Percentiles rank a stretch among this genome's conserved stretches.
Conservation (phyloP, 1,140 invertebrate species). For the Ladona fulva region DNA sequence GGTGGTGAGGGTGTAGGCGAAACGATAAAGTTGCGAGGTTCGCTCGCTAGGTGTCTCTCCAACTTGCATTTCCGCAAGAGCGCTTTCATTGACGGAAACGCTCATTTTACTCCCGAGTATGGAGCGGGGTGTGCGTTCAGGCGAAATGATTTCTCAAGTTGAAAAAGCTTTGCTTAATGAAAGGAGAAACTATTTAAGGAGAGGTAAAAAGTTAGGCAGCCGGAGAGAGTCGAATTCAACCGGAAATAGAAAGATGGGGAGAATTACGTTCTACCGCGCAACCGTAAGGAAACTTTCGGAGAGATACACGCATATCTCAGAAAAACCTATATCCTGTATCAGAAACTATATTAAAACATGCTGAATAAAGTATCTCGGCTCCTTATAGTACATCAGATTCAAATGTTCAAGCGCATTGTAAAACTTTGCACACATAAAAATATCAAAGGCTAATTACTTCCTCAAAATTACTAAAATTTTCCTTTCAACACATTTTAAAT, state of each 20-base stretch:
- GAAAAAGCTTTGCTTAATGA: conserved; percentile 7
- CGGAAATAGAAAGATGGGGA: neutral
- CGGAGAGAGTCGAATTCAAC: neutral
- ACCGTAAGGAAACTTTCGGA: too few species aligned
- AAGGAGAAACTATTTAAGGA: neutral
- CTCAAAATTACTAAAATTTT: too few species aligned
- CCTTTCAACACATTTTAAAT: too few species aligned
- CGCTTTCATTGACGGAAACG: conserved; percentile 1
- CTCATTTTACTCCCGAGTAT: neutral
- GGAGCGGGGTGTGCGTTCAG: neutral
- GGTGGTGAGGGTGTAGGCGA: neutral
- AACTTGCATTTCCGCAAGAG: conserved; percentile 1
- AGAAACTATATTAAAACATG: too few species aligned
- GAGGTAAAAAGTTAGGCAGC: neutral
- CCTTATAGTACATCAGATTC: too few species aligned
- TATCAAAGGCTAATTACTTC: too few species aligned
- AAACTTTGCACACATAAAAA: too few species aligned
- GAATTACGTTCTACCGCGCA: too few species aligned
- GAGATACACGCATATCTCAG: too few species aligned
- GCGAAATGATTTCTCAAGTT: conserved; percentile 9
- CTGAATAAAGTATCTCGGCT: too few species aligned
- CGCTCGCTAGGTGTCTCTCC: conserved; percentile 5
- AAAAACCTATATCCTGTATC: too few species aligned
- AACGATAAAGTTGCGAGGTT: conserved; percentile 9
- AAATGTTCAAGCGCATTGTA: too few species aligned